These are phyloP conservation scores for Eutolmus rufibarbis DNA, from an alignment of 2,888 invertebrate species.

Conservation along the genomic window DNA sequence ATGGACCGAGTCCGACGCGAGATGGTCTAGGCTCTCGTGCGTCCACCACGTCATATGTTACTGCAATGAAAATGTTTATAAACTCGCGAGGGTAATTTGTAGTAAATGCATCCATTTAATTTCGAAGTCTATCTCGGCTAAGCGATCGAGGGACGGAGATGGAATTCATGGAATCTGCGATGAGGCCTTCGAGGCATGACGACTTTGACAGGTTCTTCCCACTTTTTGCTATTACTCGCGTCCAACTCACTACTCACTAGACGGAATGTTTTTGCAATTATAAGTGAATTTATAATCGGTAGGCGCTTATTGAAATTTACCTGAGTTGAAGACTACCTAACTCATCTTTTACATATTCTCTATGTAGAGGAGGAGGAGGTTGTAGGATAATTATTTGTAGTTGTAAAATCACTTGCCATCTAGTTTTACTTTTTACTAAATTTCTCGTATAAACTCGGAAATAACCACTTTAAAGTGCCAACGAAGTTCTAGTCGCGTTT, in stretches of 20 bases:
- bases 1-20: not conserved
- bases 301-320: not conserved
- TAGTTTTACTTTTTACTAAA: too few relatives aligned
- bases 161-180: not conserved
- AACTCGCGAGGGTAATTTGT: slow-evolving; percentile 17
- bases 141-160: not conserved
- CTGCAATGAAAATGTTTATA: slow-evolving; percentile 4
- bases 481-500: too few relatives aligned
- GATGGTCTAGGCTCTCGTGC: not conserved
- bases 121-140: not conserved
- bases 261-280: not conserved
- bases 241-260: not conserved
- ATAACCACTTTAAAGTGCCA: too few relatives aligned
- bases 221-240: not conserved
- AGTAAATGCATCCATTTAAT: slow-evolving; percentile 23
- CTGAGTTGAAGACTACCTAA: not conserved
- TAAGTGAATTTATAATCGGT: not conserved
- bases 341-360: not conserved
- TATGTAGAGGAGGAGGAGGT: too few relatives aligned
- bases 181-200: not conserved
- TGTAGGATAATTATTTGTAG: too few relatives aligned
- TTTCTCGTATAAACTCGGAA: too few relatives aligned
- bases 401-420: too few relatives aligned
- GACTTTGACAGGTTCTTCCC: slow-evolving; percentile 13
- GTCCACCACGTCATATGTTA: not conserved